Evolutionary conservation across 1,140 invertebrate species (phyloP), one percentile per base, ranked within the genome.

Genomic region (Drosophila orosa): DNA sequence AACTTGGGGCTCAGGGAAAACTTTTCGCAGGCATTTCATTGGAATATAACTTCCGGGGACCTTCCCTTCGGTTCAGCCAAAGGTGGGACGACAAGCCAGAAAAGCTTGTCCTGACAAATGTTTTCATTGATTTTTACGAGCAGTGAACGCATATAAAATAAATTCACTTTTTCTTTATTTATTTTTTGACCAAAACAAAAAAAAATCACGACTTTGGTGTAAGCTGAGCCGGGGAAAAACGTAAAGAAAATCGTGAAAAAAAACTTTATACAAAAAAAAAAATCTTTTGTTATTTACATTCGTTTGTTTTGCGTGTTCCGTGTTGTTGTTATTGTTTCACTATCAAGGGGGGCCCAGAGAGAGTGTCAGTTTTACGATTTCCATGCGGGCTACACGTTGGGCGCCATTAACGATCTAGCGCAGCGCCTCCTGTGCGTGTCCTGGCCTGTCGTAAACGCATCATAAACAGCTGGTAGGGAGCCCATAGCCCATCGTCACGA

Each of bases 91-190:
- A 19, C 29, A 68, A 68, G 60, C 59, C 61, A 40, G 60, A 68
- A 74, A 50, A 44, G 45, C 59, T 74, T 62, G 71, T 62, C 57
- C 72, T 74, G 50, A 74, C 71, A 67, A 65, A 72, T 87, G 78
- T 86, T 82, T 86, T 86, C 82, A 86, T 86, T 87, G 82, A 86
- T 86, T 87, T 87, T 86, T 86, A 86, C 82, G 83, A 82, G 78
- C 83, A 87, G 56, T 67, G 59, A 86, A 86, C 73, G 74, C 50
- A 54, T 63, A 82, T 82, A 78, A 80, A 87, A 82, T 86, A 86
- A 86, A 86, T 85, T 86, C 82, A 63, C 76, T 77, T 74, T 68
- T 69, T 58, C 31, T 56, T 48, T 71, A 37, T 72, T 47, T 71
- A 50, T 71, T 39, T 60, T 72, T 55, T 47, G 27, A 48, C 39